These are phyloP conservation scores for Hyphantria cunea DNA, from an alignment of 1,140 invertebrate genomes.

Conservation along the genomic window DNA sequence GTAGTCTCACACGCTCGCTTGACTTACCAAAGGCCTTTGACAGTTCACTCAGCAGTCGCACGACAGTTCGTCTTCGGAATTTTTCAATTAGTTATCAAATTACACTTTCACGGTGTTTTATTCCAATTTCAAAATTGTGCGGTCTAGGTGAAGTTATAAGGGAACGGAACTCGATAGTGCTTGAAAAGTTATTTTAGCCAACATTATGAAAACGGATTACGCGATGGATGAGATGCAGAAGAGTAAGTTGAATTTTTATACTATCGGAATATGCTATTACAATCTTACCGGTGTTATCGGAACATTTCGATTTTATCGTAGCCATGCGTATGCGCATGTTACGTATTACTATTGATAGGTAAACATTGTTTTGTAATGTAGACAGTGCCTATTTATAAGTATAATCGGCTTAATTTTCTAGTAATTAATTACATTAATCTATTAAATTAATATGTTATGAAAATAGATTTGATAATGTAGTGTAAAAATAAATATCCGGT, in stretches of 20 bases:
- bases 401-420: too few relatives aligned
- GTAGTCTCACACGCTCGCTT: conserved; percentile 57
- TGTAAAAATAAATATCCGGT: too few relatives aligned
- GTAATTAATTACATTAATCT: too few relatives aligned
- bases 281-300: not conserved
- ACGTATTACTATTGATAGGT: not conserved
- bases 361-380: too few relatives aligned
- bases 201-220: conserved; percentile 79
- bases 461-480: too few relatives aligned
- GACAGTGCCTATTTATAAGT: too few relatives aligned
- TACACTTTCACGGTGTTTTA: conserved; percentile 48
- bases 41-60: conserved; percentile 4
- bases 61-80: conserved; percentile 38
- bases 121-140: conserved; percentile 46
- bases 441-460: too few relatives aligned
- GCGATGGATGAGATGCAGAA: conserved; percentile 78
- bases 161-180: conserved; percentile 50
- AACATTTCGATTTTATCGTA: conserved; percentile 2
- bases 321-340: conserved; percentile 2
- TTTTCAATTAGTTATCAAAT: conserved; percentile 64
- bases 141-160: conserved; percentile 43
- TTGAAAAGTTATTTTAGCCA: conserved; percentile 30
- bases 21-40: conserved; percentile 22
- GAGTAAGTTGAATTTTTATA: conserved; percentile 58
- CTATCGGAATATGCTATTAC: conserved; percentile 1